Conservation (phyloP, 1,140 invertebrate species). For the Phthorimaea operculella region DNA sequence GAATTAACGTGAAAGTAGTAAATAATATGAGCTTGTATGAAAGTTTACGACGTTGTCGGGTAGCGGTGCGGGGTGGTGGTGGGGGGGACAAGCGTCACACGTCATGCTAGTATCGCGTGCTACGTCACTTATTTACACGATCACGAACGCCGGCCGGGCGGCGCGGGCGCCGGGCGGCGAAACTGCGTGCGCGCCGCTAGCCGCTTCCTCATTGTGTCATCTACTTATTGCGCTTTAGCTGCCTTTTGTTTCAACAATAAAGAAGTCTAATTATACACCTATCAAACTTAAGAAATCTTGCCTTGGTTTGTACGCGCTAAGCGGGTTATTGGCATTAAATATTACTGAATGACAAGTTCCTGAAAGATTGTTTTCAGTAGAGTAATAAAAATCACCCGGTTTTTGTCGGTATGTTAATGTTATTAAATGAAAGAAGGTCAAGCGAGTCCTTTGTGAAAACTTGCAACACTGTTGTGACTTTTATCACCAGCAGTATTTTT, state of each 20-base stretch:
- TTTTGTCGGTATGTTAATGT: no score
- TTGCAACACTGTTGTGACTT: no score
- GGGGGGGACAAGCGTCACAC: slow-evolving; percentile 14
- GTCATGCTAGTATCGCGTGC: slow-evolving; percentile 38
- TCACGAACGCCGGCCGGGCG: slow-evolving; percentile 42
- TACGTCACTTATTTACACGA: slow-evolving; percentile 41
- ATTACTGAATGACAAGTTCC: no score
- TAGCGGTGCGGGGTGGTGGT: slow-evolving; percentile 10
- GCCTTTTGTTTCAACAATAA: neutral
- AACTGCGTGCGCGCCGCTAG: slow-evolving; percentile 48
- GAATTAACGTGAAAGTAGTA: slow-evolving; percentile 6
- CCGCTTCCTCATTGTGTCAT: slow-evolving; percentile 29
- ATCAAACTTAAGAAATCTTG: neutral
- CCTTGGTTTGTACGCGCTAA: neutral
- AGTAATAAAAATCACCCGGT: no score
- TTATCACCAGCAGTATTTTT: no score
- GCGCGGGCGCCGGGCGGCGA: slow-evolving; percentile 39
- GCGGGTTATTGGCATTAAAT: no score
- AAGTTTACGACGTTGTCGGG: neutral
- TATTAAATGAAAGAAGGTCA: no score
- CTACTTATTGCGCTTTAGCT: neutral
- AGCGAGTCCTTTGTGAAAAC: no score
- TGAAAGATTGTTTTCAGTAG: no score
- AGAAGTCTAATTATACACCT: neutral
- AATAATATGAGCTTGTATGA: slow-evolving; percentile 1